Percentiles rank a stretch among this genome's conserved stretches.
Evolutionary conservation across 1,140 invertebrate species (phyloP).

Genomic region (Plectus sambesii): DNA sequence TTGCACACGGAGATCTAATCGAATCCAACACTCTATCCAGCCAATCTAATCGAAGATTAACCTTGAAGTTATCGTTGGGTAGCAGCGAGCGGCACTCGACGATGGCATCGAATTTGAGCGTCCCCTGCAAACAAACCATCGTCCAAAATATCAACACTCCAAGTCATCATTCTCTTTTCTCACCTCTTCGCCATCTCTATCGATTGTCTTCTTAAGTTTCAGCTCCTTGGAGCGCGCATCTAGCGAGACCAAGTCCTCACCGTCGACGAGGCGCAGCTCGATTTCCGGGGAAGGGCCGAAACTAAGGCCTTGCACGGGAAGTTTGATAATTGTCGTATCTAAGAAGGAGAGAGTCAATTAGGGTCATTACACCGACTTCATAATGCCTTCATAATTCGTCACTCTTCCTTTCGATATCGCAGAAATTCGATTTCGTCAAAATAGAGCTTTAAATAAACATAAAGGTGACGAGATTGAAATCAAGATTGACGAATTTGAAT

Average conservation of each 20-base stretch:
- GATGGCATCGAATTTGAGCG: slow-evolving; percentile 26
- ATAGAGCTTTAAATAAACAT: too few species aligned
- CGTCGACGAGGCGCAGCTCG: slow-evolving; percentile 13
- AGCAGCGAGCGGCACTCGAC: slow-evolving; percentile 28
- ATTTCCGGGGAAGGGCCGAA: slow-evolving; percentile 17
- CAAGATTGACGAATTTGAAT: too few species aligned
- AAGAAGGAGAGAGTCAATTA: too few species aligned
- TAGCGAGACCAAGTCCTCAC: slow-evolving; percentile 22
- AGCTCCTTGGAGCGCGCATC: slow-evolving; percentile 23
- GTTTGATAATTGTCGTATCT: slow-evolving; percentile 16
- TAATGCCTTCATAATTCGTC: too few species aligned
- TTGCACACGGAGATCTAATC: too few species aligned
- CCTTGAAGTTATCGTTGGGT: slow-evolving; percentile 17
- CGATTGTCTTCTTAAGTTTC: slow-evolving; percentile 20
- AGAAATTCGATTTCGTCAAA: too few species aligned
- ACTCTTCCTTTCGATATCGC: too few species aligned
- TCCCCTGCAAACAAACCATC: slow-evolving; percentile 18
- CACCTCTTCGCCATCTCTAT: slow-evolving; percentile 23
- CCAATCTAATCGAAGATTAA: too few species aligned
- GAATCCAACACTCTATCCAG: too few species aligned
- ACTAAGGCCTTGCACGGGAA: slow-evolving; percentile 19
- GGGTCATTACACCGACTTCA: too few species aligned
- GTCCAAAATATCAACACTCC: slow-evolving; percentile 9
- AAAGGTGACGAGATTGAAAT: too few species aligned
- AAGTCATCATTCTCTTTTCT: slow-evolving; percentile 5